phyloP scores from a whole-genome alignment of 1,140 invertebrate genomes.

The Pogonomyrmex barbatus region DNA sequence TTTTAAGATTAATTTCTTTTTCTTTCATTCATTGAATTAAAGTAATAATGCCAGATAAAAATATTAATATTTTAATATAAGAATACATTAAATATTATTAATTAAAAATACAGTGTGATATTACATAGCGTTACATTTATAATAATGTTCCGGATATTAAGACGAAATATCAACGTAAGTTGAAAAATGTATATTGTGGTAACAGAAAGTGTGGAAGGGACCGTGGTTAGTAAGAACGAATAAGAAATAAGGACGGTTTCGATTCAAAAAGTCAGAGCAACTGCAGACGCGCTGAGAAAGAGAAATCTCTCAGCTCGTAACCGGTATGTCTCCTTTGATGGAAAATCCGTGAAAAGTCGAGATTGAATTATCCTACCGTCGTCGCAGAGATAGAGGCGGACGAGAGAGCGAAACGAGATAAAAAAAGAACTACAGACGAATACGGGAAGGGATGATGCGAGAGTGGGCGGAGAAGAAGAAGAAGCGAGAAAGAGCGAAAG shows the following conservation, averaged over 20 bases:
- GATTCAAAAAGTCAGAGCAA: conserved; percentile 57
- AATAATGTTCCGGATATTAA: conserved; percentile 35
- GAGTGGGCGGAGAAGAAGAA: conserved; percentile 31
- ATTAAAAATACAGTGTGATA: background rate
- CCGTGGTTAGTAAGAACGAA: conserved; percentile 41
- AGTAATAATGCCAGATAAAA: background rate
- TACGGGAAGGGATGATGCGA: conserved; percentile 28
- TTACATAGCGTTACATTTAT: background rate
- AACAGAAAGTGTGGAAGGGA: background rate
- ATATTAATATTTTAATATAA: background rate
- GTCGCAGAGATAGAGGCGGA: conserved; percentile 49
- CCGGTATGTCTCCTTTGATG: conserved; percentile 75
- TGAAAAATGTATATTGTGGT: conserved; percentile 43
- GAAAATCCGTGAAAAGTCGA: conserved; percentile 76
- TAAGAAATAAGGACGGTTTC: conserved; percentile 57
- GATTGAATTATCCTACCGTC: conserved; percentile 76
- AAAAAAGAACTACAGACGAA: conserved; percentile 35
- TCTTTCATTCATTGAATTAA: background rate
- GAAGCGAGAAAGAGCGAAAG: conserved; percentile 54
- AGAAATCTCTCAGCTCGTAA: conserved; percentile 69
- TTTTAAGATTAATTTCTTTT: background rate
- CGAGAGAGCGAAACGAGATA: conserved; percentile 36
- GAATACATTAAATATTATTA: background rate
- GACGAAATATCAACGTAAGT: conserved; percentile 6
- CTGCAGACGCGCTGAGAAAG: conserved; percentile 61